Evolutionary conservation across 2,797 vertebrate genomes (phyloP).

Genomic region (Australoheros facetus): DNA sequence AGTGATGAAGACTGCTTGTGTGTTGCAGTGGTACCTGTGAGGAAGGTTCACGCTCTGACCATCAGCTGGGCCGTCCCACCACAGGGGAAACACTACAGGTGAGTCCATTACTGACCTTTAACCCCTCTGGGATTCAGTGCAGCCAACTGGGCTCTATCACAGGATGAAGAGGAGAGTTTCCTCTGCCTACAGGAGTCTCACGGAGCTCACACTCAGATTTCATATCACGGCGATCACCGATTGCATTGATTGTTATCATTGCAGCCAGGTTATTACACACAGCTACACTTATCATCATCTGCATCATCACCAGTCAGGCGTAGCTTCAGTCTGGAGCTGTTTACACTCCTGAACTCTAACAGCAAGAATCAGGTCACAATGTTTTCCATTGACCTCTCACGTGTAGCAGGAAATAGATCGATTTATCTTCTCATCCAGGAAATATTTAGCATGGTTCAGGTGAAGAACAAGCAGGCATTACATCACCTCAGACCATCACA

Average conservation of each 20-base stretch:
- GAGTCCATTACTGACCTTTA: conserved; percentile 22
- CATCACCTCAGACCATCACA: background rate
- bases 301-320: background rate
- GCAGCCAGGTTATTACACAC: background rate
- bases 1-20: conserved; percentile 10
- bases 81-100: conserved; percentile 93
- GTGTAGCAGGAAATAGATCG: background rate
- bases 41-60: conserved; percentile 92
- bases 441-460: background rate
- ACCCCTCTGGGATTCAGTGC: background rate
- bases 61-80: conserved; percentile 95
- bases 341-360: background rate
- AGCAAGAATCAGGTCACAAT: too few species aligned
- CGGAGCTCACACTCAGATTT: background rate
- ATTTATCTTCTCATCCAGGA: background rate
- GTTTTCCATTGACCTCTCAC: too few species aligned
- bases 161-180: background rate
- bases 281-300: background rate
- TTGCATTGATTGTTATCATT: background rate
- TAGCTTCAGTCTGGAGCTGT: background rate
- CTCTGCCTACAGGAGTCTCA: background rate
- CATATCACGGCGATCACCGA: background rate
- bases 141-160: background rate
- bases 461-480: too few species aligned
- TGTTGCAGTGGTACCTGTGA: conserved; percentile 90